These are phyloP conservation scores for Oligia fasciuncula DNA, from an alignment of 2,888 invertebrate species.

Conservation along the genomic window DNA sequence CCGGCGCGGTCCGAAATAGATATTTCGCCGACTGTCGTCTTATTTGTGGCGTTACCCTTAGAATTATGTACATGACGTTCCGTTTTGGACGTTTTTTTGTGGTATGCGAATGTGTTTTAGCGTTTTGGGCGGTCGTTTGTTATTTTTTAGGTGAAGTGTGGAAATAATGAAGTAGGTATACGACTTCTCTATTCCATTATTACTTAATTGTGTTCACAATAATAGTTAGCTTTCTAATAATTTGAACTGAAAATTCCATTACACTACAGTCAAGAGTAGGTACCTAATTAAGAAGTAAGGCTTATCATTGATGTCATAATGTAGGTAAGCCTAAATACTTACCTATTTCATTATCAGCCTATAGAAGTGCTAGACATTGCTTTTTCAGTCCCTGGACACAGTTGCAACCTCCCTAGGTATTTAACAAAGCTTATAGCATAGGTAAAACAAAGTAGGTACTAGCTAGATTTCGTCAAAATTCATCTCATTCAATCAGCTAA, in stretches of 20 bases:
- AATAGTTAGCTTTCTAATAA: background rate
- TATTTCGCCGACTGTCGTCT: constrained; percentile 84
- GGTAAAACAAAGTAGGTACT: background rate
- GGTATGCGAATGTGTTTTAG: constrained; percentile 50
- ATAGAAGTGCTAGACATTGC: background rate
- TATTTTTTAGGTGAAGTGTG: constrained; percentile 35
- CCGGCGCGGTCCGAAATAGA: constrained; percentile 87
- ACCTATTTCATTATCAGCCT: background rate
- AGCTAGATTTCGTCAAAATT: background rate
- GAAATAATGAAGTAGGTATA: background rate
- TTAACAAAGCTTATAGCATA: background rate
- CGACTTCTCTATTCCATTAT: background rate
- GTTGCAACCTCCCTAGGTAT: background rate
- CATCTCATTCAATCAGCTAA: background rate
- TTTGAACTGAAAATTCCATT: background rate
- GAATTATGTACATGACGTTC: constrained; percentile 75
- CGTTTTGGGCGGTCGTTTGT: constrained; percentile 26
- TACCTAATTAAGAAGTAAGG: background rate
- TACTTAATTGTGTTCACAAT: too few relatives aligned
- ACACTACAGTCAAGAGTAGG: background rate
- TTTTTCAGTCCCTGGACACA: background rate
- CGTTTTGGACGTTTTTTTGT: constrained; percentile 64
- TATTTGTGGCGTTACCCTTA: constrained; percentile 77
- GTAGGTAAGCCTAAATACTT: background rate
- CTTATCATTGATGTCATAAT: background rate